A percentile compares a stretch with the other conserved stretches of the same genome.
Evolutionary conservation across 2,888 invertebrate species (phyloP).

Genomic region (Dicyrtomina minuta): DNA sequence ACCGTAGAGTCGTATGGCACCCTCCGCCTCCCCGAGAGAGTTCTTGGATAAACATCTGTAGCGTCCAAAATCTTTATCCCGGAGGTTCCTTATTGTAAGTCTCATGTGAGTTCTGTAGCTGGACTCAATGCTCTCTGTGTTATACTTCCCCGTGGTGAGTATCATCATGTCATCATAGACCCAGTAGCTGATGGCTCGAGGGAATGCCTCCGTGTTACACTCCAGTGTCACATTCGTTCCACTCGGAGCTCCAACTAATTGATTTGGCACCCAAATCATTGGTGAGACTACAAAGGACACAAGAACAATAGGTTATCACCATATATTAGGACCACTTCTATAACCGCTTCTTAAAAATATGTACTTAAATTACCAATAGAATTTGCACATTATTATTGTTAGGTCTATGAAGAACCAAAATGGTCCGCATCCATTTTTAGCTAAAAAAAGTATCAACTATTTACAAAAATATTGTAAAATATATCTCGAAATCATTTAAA

Average conservation of each 20-base stretch:
- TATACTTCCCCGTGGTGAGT: conserved; percentile 82
- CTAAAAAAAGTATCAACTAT: no score
- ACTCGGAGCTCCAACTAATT: conserved; percentile 81
- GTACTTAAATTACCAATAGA: not conserved
- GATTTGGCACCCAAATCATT: conserved; percentile 90
- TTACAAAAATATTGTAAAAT: no score
- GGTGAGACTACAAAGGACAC: conserved; percentile 82
- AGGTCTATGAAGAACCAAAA: no score
- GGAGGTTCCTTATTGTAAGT: conserved; percentile 79
- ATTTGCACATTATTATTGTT: not conserved
- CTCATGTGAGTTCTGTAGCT: conserved; percentile 88
- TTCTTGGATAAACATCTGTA: conserved; percentile 91
- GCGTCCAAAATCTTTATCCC: conserved; percentile 82
- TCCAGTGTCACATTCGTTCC: conserved; percentile 89
- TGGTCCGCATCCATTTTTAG: no score
- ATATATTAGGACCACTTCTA: conserved; percentile 24
- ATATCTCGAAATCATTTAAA: no score
- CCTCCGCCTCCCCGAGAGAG: conserved; percentile 89
- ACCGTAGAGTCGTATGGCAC: conserved; percentile 89
- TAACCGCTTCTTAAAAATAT: not conserved
- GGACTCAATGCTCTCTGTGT: conserved; percentile 78
- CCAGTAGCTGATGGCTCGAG: conserved; percentile 89
- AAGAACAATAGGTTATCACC: conserved; percentile 35
- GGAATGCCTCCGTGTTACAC: conserved; percentile 90
- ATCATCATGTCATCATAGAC: conserved; percentile 88